Evolutionary conservation across 2,797 vertebrate species (phyloP).

Genomic region (Hemitrygon akajei): DNA sequence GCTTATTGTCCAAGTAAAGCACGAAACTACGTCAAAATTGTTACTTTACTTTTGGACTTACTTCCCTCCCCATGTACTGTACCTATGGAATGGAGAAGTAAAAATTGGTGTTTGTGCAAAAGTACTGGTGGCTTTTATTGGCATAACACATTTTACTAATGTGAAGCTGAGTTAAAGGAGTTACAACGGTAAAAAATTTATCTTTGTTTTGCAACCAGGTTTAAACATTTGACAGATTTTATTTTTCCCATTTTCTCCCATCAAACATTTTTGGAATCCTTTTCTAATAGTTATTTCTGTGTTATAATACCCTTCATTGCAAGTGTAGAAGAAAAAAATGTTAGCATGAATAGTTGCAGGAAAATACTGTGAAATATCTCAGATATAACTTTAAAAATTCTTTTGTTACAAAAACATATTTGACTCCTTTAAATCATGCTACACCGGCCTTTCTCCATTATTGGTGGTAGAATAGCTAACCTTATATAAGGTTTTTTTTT

Average conservation of each 20-base stretch:
- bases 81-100: constrained; percentile 43
- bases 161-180: constrained; percentile 34
- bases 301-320: background rate
- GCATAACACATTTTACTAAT: constrained; percentile 37
- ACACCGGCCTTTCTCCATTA: constrained; percentile 15
- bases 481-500: constrained; percentile 1
- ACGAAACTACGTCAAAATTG: constrained; percentile 62
- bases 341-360: background rate
- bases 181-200: background rate
- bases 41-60: constrained; percentile 64
- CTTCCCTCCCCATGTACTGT: constrained; percentile 73
- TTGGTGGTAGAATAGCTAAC: constrained; percentile 30
- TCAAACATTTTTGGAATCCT: background rate
- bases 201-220: background rate
- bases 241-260: background rate
- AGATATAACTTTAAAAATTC: background rate
- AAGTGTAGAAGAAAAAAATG: background rate
- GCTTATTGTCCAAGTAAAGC: constrained; percentile 57
- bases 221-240: background rate
- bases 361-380: constrained; percentile 8
- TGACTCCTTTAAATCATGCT: constrained; percentile 35
- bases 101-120: constrained; percentile 38
- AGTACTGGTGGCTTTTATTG: constrained; percentile 37
- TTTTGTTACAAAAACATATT: background rate
- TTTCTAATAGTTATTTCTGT: background rate